A percentile compares a stretch with the other conserved stretches of the same genome.
These are phyloP conservation scores for Nipponia nippon DNA, from an alignment of 2,113 vertebrate species.

Conservation along the genomic window DNA sequence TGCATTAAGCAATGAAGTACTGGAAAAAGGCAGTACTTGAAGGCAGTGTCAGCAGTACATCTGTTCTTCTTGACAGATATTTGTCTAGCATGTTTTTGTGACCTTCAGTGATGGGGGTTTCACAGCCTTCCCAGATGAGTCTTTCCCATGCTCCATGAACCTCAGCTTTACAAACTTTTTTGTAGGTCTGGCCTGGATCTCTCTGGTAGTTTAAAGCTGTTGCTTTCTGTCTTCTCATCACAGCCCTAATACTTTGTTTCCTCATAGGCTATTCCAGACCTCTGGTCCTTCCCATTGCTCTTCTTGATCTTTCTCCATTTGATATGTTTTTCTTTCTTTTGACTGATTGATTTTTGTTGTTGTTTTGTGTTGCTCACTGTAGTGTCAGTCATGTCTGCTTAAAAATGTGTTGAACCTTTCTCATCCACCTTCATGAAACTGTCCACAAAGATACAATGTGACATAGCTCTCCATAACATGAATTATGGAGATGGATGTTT, in stretches of 20 bases:
- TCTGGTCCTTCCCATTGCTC: background rate
- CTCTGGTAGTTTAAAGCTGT: background rate
- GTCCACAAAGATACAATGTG: background rate
- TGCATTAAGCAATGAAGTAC: background rate
- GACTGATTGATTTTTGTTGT: background rate
- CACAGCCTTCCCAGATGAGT: background rate
- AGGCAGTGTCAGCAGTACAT: background rate
- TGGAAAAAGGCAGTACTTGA: background rate
- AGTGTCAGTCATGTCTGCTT: background rate
- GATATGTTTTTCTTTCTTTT: background rate
- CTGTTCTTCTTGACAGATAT: background rate
- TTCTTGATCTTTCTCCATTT: background rate
- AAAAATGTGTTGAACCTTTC: background rate
- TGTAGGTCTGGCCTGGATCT: background rate
- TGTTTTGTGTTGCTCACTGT: background rate
- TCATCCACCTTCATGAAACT: background rate
- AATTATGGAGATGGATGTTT: background rate
- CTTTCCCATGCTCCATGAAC: background rate
- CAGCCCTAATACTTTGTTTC: background rate
- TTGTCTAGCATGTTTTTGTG: background rate
- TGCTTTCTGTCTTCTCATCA: background rate
- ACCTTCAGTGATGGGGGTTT: background rate
- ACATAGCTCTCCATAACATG: fast-evolving
- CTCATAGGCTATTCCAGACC: background rate
- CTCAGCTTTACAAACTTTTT: background rate